These are phyloP conservation scores for Gymnorhina tibicen DNA, from an alignment of 2,113 vertebrate genomes.

Conservation along the genomic window DNA sequence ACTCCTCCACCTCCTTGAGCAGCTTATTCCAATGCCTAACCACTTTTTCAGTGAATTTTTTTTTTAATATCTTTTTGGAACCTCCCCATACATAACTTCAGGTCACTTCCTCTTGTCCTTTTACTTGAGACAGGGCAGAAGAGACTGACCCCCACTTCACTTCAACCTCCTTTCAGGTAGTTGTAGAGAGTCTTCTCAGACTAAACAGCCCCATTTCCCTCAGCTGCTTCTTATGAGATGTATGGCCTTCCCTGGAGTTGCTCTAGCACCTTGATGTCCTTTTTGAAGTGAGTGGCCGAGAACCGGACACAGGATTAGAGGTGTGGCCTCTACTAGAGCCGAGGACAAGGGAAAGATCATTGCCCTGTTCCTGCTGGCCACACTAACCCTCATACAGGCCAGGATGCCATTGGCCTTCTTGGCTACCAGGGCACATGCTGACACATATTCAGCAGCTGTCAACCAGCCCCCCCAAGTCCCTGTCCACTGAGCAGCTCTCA, in stretches of 20 bases:
- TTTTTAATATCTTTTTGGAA: neutral
- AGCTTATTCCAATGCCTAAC: neutral
- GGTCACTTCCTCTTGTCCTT: neutral
- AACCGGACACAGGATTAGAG: rapidly evolving
- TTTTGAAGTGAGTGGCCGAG: neutral
- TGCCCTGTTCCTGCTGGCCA: neutral
- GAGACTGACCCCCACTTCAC: neutral
- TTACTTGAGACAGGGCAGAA: neutral
- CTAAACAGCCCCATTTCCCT: neutral
- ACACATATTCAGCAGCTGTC: neutral
- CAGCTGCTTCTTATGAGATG: neutral
- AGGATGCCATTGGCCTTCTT: neutral
- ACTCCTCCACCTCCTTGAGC: neutral
- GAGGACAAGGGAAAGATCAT: rapidly evolving
- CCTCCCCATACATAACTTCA: too few species aligned
- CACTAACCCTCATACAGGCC: too few species aligned
- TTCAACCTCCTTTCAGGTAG: neutral
- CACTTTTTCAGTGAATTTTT: neutral
- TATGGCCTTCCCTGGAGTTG: neutral
- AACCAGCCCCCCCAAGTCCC: neutral
- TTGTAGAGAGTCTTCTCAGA: neutral
- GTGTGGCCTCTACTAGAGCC: neutral
- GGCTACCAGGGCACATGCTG: neutral
- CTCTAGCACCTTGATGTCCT: neutral
- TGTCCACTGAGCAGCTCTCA: neutral